Evolutionary conservation across 2,888 invertebrate genomes (phyloP).

Genomic region (Masnerella sp.): DNA sequence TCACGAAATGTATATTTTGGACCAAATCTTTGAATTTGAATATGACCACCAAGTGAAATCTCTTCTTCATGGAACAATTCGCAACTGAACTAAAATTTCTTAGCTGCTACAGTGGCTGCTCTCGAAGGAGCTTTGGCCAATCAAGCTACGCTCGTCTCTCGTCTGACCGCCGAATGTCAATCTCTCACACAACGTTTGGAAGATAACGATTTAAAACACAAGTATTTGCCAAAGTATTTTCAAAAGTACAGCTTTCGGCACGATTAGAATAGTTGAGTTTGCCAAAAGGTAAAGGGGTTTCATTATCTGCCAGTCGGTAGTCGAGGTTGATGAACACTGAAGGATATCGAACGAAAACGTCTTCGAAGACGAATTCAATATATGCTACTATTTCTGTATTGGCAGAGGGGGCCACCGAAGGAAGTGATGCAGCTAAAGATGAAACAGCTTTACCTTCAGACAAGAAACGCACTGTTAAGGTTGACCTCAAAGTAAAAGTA

Average conservation of each 20-base stretch:
- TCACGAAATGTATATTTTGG: too few species aligned
- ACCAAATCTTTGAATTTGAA: too few species aligned
- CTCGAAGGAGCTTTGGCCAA: slow-evolving; percentile 93
- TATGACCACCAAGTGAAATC: background rate
- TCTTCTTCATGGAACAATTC: slow-evolving; percentile 18
- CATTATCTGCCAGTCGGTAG: slow-evolving; percentile 42
- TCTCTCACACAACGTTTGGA: slow-evolving; percentile 93
- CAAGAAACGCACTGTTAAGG: slow-evolving; percentile 76
- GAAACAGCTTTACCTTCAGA: slow-evolving; percentile 70
- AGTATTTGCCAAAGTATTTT: slow-evolving; percentile 80
- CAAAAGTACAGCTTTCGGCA: slow-evolving; percentile 33
- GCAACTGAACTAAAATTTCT: slow-evolving; percentile 76
- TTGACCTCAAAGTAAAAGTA: slow-evolving; percentile 76
- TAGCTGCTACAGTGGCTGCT: slow-evolving; percentile 93
- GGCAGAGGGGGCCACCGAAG: slow-evolving; percentile 72
- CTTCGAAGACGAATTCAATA: slow-evolving; percentile 34
- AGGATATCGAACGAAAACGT: slow-evolving; percentile 37
- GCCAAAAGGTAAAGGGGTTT: slow-evolving; percentile 53
- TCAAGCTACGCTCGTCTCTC: slow-evolving; percentile 95
- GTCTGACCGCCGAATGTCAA: slow-evolving; percentile 93
- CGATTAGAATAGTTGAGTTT: slow-evolving; percentile 48
- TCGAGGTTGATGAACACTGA: slow-evolving; percentile 32
- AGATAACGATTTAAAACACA: slow-evolving; percentile 91
- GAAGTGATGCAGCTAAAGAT: slow-evolving; percentile 68
- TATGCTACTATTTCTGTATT: slow-evolving; percentile 70